These are phyloP conservation scores for Nymphalis io DNA, from an alignment of 1,140 invertebrate species.

Conservation along the genomic window DNA sequence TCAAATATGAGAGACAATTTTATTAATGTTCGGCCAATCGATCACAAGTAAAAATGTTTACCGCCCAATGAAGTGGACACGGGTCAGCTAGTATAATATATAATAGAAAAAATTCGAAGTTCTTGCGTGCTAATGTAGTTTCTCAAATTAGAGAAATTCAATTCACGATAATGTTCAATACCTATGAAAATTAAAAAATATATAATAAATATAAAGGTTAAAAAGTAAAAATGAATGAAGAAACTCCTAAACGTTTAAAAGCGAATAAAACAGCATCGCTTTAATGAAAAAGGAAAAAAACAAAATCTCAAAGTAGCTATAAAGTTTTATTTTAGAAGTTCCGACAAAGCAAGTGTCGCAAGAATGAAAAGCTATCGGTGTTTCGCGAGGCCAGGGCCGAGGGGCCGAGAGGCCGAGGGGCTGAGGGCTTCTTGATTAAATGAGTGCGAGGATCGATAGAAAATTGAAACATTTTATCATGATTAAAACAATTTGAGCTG, in stretches of 20 bases:
- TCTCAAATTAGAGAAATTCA: too few relatives aligned
- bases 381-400: neutral
- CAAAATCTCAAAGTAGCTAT: conserved; percentile 19
- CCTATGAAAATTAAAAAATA: too few relatives aligned
- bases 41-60: too few relatives aligned
- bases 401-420: conserved; percentile 13
- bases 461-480: too few relatives aligned
- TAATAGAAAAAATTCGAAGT: too few relatives aligned
- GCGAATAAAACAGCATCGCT: conserved; percentile 7
- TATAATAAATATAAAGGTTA: neutral
- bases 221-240: neutral
- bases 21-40: too few relatives aligned
- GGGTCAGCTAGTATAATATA: too few relatives aligned
- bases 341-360: conserved; percentile 20
- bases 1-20: too few relatives aligned
- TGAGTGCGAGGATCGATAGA: neutral
- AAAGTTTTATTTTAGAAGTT: conserved; percentile 24
- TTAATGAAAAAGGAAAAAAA: conserved; percentile 21
- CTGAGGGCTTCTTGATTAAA: neutral
- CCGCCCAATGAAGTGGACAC: too few relatives aligned
- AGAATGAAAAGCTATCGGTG: neutral
- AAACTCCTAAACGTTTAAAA: neutral
- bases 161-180: too few relatives aligned
- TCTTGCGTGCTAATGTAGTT: too few relatives aligned
- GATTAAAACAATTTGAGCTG: too few relatives aligned